Evolutionary conservation across 2,797 vertebrate species (phyloP).

Genomic region (Taeniopygia guttata): DNA sequence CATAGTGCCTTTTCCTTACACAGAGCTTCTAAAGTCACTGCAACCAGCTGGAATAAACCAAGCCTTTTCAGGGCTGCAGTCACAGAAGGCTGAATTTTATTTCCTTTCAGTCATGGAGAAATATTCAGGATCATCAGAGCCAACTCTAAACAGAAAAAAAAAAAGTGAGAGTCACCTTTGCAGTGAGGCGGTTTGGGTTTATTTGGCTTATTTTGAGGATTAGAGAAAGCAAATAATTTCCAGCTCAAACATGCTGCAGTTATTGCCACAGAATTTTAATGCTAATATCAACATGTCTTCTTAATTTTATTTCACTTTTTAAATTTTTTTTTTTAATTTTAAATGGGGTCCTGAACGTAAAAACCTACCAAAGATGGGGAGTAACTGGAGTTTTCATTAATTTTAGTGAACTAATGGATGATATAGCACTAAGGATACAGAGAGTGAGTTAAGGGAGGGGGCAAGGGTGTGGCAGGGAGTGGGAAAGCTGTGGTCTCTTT

Average conservation of each 20-base stretch:
- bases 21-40: not conserved
- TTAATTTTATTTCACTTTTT: not conserved
- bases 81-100: slow-evolving; percentile 30
- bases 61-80: slow-evolving; percentile 1
- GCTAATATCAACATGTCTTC: not conserved
- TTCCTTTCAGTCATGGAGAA: slow-evolving; percentile 28
- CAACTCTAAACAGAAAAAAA: not conserved
- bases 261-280: slow-evolving; percentile 32
- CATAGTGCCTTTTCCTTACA: not conserved
- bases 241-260: slow-evolving; percentile 22
- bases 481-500: not conserved
- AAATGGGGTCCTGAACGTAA: not conserved
- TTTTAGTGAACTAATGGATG: not conserved
- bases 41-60: slow-evolving; percentile 23
- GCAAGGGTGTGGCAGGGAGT: not conserved
- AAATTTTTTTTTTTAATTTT: not conserved
- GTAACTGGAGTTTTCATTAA: not conserved
- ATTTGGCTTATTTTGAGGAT: slow-evolving; percentile 59
- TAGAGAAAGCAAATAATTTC: slow-evolving; percentile 57
- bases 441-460: not conserved
- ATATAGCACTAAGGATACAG: not conserved
- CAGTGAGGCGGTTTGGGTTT: slow-evolving; percentile 1
- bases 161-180: slow-evolving; percentile 35
- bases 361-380: not conserved
- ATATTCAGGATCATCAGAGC: slow-evolving; percentile 13